Conservation (phyloP, 2,888 invertebrate species). For the Megalurothrips usitatus region DNA sequence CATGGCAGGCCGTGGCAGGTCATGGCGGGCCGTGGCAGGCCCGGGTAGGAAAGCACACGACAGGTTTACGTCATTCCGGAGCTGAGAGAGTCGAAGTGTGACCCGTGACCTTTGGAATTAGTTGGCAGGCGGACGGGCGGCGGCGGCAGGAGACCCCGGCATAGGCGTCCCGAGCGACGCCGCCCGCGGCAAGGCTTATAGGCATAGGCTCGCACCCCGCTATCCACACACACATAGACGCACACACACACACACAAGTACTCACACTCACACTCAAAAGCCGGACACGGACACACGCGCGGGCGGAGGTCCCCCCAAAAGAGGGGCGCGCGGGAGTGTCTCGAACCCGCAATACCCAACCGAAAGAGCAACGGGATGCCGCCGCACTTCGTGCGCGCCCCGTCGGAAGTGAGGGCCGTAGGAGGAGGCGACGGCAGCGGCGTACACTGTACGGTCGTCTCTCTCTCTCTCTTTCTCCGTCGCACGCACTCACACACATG, state of each 20-base stretch:
- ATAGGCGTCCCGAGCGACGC: neutral
- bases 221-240: neutral
- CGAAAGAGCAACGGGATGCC: too few species aligned
- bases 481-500: too few species aligned
- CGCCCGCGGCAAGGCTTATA: neutral
- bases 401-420: too few species aligned
- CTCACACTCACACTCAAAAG: neutral
- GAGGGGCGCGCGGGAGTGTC: too few species aligned
- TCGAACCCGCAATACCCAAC: too few species aligned
- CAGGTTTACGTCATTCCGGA: slow-evolving; percentile 6
- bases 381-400: too few species aligned
- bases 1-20: neutral
- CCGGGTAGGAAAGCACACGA: neutral
- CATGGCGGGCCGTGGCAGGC: neutral
- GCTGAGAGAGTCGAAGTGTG: neutral
- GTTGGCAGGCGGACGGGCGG: neutral
- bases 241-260: neutral
- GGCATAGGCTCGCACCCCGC: neutral
- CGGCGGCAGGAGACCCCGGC: too few species aligned
- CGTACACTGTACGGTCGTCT: too few species aligned
- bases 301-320: neutral
- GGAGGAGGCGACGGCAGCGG: too few species aligned
- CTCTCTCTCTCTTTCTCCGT: too few species aligned
- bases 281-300: neutral
- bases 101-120: neutral